A percentile compares a stretch with the other conserved stretches of the same genome.
Conservation (phyloP, 2,113 vertebrate species). For the Caranx melampygus region DNA sequence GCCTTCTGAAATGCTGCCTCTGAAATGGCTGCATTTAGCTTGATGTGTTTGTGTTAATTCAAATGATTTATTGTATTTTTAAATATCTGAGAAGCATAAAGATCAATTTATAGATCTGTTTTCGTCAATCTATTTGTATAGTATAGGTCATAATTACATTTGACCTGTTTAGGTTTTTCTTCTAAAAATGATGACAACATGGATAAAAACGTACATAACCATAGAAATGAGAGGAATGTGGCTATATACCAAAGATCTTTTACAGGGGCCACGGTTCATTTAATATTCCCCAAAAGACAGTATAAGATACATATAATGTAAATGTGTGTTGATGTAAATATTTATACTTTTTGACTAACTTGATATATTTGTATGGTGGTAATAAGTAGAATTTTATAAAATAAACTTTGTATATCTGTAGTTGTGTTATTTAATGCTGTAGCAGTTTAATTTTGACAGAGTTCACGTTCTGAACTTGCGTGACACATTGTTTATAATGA, state of each 20-base stretch:
- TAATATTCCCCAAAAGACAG: not conserved
- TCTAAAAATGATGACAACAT: not conserved
- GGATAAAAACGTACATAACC: not conserved
- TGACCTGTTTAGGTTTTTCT: not conserved
- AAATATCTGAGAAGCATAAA: not conserved
- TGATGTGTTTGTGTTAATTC: not conserved
- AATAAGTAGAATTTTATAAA: constrained; percentile 36
- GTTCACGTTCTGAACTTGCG: not conserved
- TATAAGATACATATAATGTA: constrained; percentile 11
- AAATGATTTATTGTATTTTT: not conserved
- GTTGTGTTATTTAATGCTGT: constrained; percentile 1
- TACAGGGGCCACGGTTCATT: not conserved
- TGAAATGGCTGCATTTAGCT: constrained; percentile 1
- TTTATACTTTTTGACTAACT: constrained; percentile 28
- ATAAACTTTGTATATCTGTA: constrained; percentile 42
- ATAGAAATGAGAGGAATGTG: not conserved
- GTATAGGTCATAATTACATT: not conserved
- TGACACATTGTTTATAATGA: not conserved
- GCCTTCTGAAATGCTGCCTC: constrained; percentile 60
- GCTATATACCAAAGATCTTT: constrained; percentile 49
- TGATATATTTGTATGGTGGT: constrained; percentile 44
- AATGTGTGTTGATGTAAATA: constrained; percentile 43
- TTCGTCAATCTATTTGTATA: constrained; percentile 5
- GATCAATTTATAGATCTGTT: constrained; percentile 17
- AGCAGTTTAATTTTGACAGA: not conserved